Evolutionary conservation across 2,888 invertebrate species (phyloP), one percentile per base, ranked within the genome.

Genomic region (Halocaridina rubra): DNA sequence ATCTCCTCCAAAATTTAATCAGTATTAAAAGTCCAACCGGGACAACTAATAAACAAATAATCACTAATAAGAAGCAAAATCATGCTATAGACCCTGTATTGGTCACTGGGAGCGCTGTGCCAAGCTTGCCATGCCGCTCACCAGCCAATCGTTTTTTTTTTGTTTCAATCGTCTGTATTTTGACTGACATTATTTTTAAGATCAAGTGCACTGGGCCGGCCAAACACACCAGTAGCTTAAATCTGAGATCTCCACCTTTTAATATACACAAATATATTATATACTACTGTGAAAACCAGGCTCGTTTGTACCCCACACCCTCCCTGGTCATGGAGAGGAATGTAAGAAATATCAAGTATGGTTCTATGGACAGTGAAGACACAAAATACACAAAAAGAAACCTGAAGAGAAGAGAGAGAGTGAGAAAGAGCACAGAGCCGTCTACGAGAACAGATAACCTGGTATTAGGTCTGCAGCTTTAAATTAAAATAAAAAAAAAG

Each of bases 71-170:
- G 67, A n/a, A 33, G 33, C 46, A 27, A 39, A 39, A n/a, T 24
- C 77, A 87, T 87, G 85, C 85, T 80, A 79, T 86, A 85, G 87
- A 87, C 87, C 87, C 85, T 79, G 27, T 24, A 71, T 74, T 87
- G 88, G 87, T 88, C 88, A 88, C 88, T 87, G 86, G 88, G 88
- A 87, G 87, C 87, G 53, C 69, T 33, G 81, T 77, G 84, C 81
- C 84, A 86, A 88, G 84, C 75, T 81, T 88, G 88, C 80, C 72
- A 82, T 86, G 81, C 76, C 75, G 86, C 86, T 80, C 88, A 80
- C 86, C 88, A 88, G 85, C 85, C 85, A 88, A 80, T 80, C 64
- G 67, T 19, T 24, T 64, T 75, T 61, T 16, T 61, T 61, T 61
- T 19, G 19, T 2, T 22, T 61, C 19, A 61, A n/a, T 61, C 19